These are phyloP conservation scores for Protonibea diacanthus DNA, from an alignment of 2,797 vertebrate species.

Conservation along the genomic window DNA sequence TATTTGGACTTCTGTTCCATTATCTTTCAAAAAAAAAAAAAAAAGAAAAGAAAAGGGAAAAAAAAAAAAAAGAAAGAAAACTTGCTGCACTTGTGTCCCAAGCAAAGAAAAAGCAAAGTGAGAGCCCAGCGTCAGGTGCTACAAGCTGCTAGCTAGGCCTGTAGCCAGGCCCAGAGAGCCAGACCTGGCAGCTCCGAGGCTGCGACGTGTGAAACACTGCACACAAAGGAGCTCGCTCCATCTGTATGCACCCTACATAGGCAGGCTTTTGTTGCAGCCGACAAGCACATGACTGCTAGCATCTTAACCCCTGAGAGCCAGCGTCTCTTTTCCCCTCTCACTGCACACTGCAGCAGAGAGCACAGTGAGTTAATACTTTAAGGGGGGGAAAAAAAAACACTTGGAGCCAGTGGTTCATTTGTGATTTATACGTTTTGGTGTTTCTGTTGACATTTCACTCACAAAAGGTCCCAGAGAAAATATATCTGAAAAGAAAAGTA, in stretches of 20 bases:
- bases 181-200: constrained; percentile 81
- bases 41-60: no score
- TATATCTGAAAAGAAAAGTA: not conserved
- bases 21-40: constrained; percentile 45
- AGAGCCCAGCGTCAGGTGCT: constrained; percentile 78
- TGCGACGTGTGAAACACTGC: constrained; percentile 85
- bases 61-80: not conserved
- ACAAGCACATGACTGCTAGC: constrained; percentile 86
- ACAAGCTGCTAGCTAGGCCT: constrained; percentile 80
- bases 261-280: constrained; percentile 88
- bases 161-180: constrained; percentile 76
- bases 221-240: constrained; percentile 88
- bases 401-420: not conserved
- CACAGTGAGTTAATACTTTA: constrained; percentile 45
- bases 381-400: constrained; percentile 30
- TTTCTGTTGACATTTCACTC: constrained; percentile 17
- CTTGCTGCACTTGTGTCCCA: constrained; percentile 42
- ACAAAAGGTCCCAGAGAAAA: not conserved
- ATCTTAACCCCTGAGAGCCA: constrained; percentile 85
- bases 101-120: constrained; percentile 60
- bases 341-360: constrained; percentile 63
- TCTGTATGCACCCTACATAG: constrained; percentile 88
- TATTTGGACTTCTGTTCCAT: constrained; percentile 59
- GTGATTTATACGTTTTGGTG: constrained; percentile 29
- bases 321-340: constrained; percentile 69